These are phyloP conservation scores for Psix sp. DNA, from an alignment of 1,140 invertebrate genomes.

Conservation along the genomic window DNA sequence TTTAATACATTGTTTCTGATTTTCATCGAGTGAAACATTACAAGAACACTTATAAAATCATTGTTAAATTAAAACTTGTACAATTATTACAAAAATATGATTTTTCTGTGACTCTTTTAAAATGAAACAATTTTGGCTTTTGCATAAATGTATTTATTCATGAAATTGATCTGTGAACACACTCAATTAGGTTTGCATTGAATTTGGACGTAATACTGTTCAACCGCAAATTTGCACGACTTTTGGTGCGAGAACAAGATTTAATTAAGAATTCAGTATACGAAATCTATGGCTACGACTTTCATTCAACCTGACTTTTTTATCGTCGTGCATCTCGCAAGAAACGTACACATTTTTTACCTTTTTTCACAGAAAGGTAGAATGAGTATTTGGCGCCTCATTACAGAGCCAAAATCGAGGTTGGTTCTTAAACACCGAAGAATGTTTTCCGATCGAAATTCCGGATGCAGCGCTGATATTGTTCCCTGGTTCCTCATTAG, in stretches of 20 bases:
- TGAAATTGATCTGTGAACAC: background rate
- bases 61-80: too few species aligned
- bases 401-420: constrained; percentile 45
- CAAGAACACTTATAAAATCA: too few species aligned
- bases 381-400: constrained; percentile 50
- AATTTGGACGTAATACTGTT: constrained; percentile 12
- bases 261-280: constrained; percentile 38
- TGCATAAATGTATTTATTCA: background rate
- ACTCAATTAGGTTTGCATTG: constrained; percentile 8
- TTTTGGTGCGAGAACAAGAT: constrained; percentile 21
- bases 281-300: constrained; percentile 5
- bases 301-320: too few species aligned
- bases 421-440: constrained; percentile 43
- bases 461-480: constrained; percentile 52
- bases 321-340: too few species aligned
- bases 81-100: too few species aligned
- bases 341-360: constrained; percentile 29
- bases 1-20: too few species aligned
- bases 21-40: too few species aligned
- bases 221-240: background rate
- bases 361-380: constrained; percentile 28
- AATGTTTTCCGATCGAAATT: constrained; percentile 59
- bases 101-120: too few species aligned
- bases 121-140: too few species aligned
- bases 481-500: constrained; percentile 51